A percentile compares a stretch with the other conserved stretches of the same genome.
Conservation (phyloP, 2,113 vertebrate genomes). For the Nycticorax nycticorax region DNA sequence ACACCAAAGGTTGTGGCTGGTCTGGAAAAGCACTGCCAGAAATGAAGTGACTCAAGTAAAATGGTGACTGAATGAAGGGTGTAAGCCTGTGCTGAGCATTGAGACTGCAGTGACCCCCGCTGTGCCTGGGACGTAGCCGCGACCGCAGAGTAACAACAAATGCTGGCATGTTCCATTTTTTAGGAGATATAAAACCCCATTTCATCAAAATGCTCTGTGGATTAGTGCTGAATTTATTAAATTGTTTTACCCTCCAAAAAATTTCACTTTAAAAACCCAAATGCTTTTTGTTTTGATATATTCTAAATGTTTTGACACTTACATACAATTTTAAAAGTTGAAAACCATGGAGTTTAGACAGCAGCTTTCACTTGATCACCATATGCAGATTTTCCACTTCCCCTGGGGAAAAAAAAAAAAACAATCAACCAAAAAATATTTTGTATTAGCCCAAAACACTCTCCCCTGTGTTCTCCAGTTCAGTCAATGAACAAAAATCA, state of each 20-base stretch:
- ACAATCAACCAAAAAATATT: background rate
- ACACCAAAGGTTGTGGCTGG: background rate
- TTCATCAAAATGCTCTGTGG: background rate
- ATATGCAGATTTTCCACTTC: background rate
- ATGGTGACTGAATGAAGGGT: background rate
- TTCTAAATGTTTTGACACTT: slow-evolving; percentile 38
- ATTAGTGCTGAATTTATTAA: background rate
- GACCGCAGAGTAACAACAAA: background rate
- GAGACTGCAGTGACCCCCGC: background rate
- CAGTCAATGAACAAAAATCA: background rate
- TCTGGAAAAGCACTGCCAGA: background rate
- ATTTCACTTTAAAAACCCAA: background rate
- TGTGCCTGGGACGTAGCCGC: accelerated
- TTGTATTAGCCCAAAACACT: background rate
- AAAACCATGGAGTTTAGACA: background rate
- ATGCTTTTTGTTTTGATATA: slow-evolving; percentile 8
- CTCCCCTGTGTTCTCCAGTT: background rate
- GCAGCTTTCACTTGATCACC: slow-evolving; percentile 7
- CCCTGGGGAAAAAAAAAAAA: background rate
- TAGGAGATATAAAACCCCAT: background rate
- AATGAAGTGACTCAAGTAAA: background rate
- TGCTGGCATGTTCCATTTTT: background rate
- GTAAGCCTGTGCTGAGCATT: background rate
- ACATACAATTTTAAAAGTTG: background rate
- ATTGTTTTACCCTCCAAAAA: background rate